Evolutionary conservation across 2,797 vertebrate genomes (phyloP), one percentile per base, ranked within the genome.

Genomic region (Potorous gilbertii): DNA sequence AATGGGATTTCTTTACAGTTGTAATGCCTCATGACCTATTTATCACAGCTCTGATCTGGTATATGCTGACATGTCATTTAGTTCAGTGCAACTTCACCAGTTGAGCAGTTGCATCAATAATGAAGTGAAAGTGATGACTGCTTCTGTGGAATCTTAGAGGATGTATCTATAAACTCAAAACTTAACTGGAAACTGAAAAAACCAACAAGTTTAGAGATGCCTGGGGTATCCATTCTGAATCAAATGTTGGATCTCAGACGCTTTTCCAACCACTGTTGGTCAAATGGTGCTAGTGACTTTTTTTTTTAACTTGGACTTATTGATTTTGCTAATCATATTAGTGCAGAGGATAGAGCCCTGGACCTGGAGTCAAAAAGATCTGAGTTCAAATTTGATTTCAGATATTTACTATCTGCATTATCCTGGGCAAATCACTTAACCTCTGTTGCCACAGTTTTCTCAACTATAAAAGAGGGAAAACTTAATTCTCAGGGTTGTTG

Each of bases 241-340:
- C 12, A 8, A 0, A 24, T 8, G 5, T 0, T 8, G 55, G 10
- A 34, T 5, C 62, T 52, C 1, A 10, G 46, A 9, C 46, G 21
- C 0, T 1, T 54, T 34, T 87, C 91, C 12, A 18, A 12, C 8
- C 9, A 1, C 0, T 8, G 5, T 5, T 21, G 28, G 56, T 27
- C 46, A 21, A 2, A 14, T 40, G 56, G 52, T 24, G 52, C 3
- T 16, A 5, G 31, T 1, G 0, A 55, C 1, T 1, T 3, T 1
- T n/a, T n/a, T 81, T 81, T 9, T 46, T 16, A 5, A 0, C 52
- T 74, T 34, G 4, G 5, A 29, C 40, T 91, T 55, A 34, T 12
- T 2, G 2, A n/a, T 54, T 14, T 40, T 21, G 10, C 0, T 3
- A 0, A 11, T 3, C 1, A 0, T 0, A 29, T 46, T 13, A 54